Conservation (phyloP, 1,140 invertebrate species). For the Polyergus mexicanus region DNA sequence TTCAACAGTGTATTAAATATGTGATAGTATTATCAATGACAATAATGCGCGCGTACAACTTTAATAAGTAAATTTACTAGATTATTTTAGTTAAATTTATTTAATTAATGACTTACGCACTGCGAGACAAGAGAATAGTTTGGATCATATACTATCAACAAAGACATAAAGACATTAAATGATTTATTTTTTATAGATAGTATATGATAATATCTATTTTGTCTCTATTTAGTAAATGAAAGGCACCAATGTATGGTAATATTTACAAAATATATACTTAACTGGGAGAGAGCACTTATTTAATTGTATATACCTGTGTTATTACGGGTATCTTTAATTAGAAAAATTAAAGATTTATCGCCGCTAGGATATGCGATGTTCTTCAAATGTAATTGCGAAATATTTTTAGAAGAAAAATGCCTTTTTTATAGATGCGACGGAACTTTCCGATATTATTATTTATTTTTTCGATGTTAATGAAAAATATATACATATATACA, state of each 20-base stretch:
- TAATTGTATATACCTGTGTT: slow-evolving; percentile 55
- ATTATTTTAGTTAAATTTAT: slow-evolving; percentile 49
- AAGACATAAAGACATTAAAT: background rate
- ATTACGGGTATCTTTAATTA: slow-evolving; percentile 40
- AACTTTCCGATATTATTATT: slow-evolving; percentile 63
- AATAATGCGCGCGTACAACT: slow-evolving; percentile 20
- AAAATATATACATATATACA: background rate
- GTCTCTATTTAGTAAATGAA: background rate
- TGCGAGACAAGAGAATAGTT: background rate
- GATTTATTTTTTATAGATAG: background rate
- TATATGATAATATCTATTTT: background rate
- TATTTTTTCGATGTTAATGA: slow-evolving; percentile 71
- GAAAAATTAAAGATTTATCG: slow-evolving; percentile 38
- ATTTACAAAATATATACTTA: slow-evolving; percentile 14
- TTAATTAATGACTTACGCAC: slow-evolving; percentile 4
- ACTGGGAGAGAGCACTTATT: slow-evolving; percentile 25
- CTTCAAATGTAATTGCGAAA: slow-evolving; percentile 54
- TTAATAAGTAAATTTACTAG: slow-evolving; percentile 24
- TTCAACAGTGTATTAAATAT: background rate
- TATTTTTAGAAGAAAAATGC: slow-evolving; percentile 47
- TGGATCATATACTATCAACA: background rate
- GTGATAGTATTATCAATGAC: slow-evolving; percentile 19
- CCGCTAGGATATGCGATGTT: slow-evolving; percentile 38
- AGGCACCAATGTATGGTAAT: background rate
- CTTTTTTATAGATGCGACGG: slow-evolving; percentile 17